These are phyloP conservation scores for Gymnocypris eckloni DNA, from an alignment of 2,797 vertebrate species.

Conservation along the genomic window DNA sequence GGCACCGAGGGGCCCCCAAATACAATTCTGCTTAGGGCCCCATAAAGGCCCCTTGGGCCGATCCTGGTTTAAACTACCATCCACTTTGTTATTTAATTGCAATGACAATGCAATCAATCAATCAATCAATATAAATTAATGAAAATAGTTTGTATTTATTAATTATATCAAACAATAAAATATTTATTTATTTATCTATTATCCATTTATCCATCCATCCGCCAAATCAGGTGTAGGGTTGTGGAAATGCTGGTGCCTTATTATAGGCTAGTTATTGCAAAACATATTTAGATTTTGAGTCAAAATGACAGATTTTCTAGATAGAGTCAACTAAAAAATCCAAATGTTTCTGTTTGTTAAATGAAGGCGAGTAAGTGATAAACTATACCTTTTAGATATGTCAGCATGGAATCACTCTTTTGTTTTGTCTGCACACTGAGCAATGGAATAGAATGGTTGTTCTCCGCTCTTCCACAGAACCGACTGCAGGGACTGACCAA, in stretches of 20 bases:
- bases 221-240: not conserved
- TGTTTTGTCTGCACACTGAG: not conserved
- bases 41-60: no score
- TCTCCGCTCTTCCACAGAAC: conserved; percentile 18
- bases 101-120: not conserved
- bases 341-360: not conserved
- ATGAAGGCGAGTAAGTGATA: not conserved
- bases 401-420: not conserved
- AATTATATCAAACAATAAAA: no score
- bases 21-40: no score
- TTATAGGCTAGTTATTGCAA: not conserved
- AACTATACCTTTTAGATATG: not conserved
- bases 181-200: no score
- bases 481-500: conserved; percentile 45
- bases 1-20: no score
- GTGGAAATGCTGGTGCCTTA: not conserved
- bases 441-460: not conserved
- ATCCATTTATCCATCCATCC: not conserved
- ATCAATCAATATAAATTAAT: not conserved
- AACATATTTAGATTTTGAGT: not conserved
- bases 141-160: no score
- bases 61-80: not conserved
- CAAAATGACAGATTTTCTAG: not conserved
- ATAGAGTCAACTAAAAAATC: not conserved
- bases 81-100: not conserved